Conservation (phyloP, 2,888 invertebrate species). For the Atethmia centrago region DNA sequence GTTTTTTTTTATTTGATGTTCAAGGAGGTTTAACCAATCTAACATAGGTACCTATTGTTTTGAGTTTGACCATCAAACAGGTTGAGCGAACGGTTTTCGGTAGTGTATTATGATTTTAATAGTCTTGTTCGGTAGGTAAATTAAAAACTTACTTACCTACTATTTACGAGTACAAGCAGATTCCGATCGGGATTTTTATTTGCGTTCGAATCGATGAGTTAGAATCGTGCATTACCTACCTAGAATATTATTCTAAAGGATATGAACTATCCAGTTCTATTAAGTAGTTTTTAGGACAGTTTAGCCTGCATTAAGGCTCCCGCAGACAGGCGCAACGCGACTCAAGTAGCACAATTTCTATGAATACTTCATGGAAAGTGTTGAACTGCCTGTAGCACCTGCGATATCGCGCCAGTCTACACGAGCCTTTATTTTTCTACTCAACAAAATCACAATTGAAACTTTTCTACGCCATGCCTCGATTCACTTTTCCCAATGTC, state of each 20-base stretch:
- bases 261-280: background rate
- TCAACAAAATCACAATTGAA: background rate
- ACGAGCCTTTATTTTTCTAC: too few relatives aligned
- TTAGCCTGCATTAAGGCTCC: background rate
- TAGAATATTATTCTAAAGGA: background rate
- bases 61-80: conserved; percentile 42
- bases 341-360: too few relatives aligned
- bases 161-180: background rate
- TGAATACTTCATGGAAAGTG: too few relatives aligned
- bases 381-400: too few relatives aligned
- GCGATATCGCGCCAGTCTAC: too few relatives aligned
- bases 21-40: conserved; percentile 35
- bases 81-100: conserved; percentile 13
- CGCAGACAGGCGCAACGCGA: too few relatives aligned
- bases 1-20: conserved; percentile 48
- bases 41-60: conserved; percentile 31
- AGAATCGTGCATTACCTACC: background rate
- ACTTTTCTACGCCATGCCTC: background rate
- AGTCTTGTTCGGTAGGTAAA: background rate
- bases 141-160: background rate
- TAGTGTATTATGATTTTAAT: conserved; percentile 24
- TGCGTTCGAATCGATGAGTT: background rate
- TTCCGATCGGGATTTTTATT: background rate
- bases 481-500: conserved; percentile 24
- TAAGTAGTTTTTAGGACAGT: background rate